These are phyloP conservation scores for Drosophila hydei DNA, from an alignment of 1,140 invertebrate genomes.

Conservation along the genomic window DNA sequence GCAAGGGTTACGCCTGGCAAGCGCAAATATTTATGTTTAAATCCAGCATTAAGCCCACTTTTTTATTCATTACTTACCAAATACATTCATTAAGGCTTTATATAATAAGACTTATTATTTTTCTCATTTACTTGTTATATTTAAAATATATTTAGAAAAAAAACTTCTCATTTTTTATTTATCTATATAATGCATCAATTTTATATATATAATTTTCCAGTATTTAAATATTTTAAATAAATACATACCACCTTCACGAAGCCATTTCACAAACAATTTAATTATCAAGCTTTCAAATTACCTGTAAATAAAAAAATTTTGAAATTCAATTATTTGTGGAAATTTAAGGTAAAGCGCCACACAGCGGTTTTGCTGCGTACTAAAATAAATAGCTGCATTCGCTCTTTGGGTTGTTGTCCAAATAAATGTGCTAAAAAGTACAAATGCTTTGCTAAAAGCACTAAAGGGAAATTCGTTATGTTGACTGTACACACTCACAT, in stretches of 20 bases:
- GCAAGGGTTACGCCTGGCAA: too few relatives aligned
- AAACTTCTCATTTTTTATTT: too few relatives aligned
- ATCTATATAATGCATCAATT: not conserved
- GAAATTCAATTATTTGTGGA: not conserved
- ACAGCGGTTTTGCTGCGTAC: not conserved
- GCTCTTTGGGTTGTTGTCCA: constrained; percentile 15
- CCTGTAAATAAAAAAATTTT: constrained; percentile 37
- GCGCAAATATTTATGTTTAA: too few relatives aligned
- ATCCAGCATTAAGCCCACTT: too few relatives aligned
- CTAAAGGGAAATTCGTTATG: constrained; percentile 23
- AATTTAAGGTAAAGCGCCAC: constrained; percentile 8
- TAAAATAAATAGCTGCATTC: not conserved
- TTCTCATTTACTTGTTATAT: too few relatives aligned
- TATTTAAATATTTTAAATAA: not conserved
- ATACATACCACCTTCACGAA: constrained; percentile 55
- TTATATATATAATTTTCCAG: too few relatives aligned
- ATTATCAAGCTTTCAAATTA: constrained; percentile 10
- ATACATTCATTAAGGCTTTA: too few relatives aligned
- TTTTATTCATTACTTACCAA: too few relatives aligned
- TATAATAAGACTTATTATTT: too few relatives aligned
- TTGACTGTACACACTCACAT: constrained; percentile 1
- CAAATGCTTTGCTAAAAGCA: constrained; percentile 27
- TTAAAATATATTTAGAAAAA: not conserved
- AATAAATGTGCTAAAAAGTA: constrained; percentile 11
- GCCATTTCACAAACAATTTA: constrained; percentile 45